Percentiles rank a stretch among this genome's conserved stretches.
These are phyloP conservation scores for Misgurnus mizolepis DNA, from an alignment of 2,113 vertebrate species.

Conservation along the genomic window DNA sequence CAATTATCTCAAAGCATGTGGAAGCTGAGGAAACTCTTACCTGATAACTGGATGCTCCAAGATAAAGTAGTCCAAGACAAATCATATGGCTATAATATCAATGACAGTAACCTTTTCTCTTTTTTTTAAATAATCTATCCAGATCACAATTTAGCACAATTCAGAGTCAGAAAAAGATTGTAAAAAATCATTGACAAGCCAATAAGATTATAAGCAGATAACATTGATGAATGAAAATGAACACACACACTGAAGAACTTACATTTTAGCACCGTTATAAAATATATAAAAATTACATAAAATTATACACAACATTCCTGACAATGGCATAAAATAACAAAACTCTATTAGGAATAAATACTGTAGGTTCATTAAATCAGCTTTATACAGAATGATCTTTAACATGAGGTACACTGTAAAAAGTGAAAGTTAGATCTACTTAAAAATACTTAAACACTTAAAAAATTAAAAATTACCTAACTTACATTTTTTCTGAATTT, in stretches of 20 bases:
- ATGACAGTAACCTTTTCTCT: conserved; percentile 30
- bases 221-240: neutral
- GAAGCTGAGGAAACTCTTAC: conserved; percentile 62
- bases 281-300: neutral
- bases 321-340: neutral
- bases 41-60: conserved; percentile 65
- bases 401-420: neutral
- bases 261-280: neutral
- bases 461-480: no score
- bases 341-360: no score
- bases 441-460: no score
- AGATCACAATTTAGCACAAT: neutral
- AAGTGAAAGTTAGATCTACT: neutral
- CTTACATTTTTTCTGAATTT: no score
- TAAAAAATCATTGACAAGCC: neutral
- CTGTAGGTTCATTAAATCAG: neutral
- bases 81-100: conserved; percentile 49
- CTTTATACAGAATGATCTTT: no score
- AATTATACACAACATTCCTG: neutral
- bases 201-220: neutral
- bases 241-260: neutral
- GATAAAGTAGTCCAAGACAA: conserved; percentile 58
- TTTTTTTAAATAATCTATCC: neutral
- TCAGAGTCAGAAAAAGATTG: neutral
- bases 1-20: conserved; percentile 57